These are phyloP conservation scores for Microcebus ravelobensis DNA, from an alignment of 2,113 vertebrate genomes.

Conservation along the genomic window DNA sequence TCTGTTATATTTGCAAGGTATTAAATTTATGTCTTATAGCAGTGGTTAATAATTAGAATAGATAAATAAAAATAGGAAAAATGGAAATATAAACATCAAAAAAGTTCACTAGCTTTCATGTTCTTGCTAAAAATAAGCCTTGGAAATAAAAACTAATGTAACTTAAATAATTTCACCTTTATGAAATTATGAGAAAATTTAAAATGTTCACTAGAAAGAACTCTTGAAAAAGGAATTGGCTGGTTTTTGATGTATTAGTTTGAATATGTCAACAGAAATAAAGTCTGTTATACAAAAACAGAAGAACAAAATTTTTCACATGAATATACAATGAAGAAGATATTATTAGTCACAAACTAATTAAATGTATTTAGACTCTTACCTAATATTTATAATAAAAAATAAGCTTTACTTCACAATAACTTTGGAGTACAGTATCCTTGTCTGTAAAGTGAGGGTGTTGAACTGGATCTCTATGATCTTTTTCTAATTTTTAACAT, in stretches of 20 bases:
- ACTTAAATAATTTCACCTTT: not conserved
- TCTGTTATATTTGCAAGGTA: not conserved
- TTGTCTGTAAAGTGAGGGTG: not conserved
- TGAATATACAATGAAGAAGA: not conserved
- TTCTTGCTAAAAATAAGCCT: slow-evolving; percentile 12
- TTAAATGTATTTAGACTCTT: not conserved
- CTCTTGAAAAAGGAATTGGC: not conserved
- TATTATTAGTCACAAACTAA: not conserved
- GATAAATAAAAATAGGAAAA: not conserved
- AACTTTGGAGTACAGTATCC: not conserved
- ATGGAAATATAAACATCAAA: not conserved
- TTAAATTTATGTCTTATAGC: not conserved
- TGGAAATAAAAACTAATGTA: not conserved
- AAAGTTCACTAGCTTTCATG: not conserved
- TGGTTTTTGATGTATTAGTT: not conserved
- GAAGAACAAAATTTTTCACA: not conserved
- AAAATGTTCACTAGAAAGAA: not conserved
- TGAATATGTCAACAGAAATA: not conserved
- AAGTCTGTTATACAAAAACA: not conserved
- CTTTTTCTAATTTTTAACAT: not conserved
- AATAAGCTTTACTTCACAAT: not conserved
- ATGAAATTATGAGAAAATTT: not conserved
- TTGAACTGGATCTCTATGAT: not conserved
- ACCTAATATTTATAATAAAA: not conserved
- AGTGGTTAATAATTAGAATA: slow-evolving; percentile 15